Conservation (phyloP, 2,888 invertebrate genomes). For the Ariolimax columbianus region DNA sequence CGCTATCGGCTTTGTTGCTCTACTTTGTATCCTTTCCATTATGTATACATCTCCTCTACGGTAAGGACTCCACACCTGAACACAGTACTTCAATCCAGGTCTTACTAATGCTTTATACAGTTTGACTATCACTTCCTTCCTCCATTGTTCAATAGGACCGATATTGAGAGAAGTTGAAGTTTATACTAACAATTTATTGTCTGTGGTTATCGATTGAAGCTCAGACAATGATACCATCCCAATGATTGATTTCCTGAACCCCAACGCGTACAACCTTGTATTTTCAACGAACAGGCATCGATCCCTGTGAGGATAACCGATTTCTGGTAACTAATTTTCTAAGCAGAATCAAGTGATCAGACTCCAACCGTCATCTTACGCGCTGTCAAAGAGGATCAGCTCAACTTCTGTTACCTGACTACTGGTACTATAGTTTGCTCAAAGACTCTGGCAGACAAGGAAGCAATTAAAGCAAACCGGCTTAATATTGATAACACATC, state of each 20-base stretch:
- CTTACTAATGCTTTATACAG: too few relatives aligned
- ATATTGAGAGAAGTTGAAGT: too few relatives aligned
- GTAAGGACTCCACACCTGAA: too few relatives aligned
- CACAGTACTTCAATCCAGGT: too few relatives aligned
- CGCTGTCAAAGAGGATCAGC: constrained; percentile 10
- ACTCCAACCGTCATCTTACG: background rate
- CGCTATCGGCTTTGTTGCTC: too few relatives aligned
- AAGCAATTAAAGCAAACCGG: constrained; percentile 31
- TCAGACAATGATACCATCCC: background rate
- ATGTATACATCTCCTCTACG: too few relatives aligned
- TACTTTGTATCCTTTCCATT: too few relatives aligned
- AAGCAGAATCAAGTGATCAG: constrained; percentile 17
- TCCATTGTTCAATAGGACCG: too few relatives aligned
- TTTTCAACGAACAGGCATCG: background rate
- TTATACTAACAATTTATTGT: too few relatives aligned
- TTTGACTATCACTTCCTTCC: too few relatives aligned
- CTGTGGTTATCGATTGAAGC: too few relatives aligned
- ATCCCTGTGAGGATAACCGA: background rate
- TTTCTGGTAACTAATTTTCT: constrained; percentile 44
- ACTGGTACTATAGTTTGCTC: constrained; percentile 5
- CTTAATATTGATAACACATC: constrained; percentile 9
- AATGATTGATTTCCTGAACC: background rate
- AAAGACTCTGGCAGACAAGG: constrained; percentile 23
- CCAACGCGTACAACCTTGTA: background rate
- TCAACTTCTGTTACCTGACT: constrained; percentile 14